phyloP scores from a whole-genome alignment of 2,888 invertebrate species.

The Sarcophaga variegata region DNA sequence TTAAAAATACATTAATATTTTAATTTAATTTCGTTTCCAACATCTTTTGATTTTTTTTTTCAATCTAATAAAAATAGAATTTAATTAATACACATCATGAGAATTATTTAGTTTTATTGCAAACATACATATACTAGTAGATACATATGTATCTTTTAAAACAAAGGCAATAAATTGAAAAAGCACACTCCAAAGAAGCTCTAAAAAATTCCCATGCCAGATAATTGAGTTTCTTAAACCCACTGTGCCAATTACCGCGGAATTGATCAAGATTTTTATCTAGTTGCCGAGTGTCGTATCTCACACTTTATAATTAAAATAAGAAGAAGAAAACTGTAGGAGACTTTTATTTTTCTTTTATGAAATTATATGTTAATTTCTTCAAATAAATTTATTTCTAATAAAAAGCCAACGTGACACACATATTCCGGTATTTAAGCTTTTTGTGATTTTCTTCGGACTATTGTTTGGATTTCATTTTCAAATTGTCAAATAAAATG shows the following conservation, averaged over 20 bases:
- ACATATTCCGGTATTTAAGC: constrained; percentile 7
- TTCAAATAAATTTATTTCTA: constrained; percentile 1
- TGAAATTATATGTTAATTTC: constrained; percentile 53
- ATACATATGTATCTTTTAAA: neutral
- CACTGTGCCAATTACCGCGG: constrained; percentile 38
- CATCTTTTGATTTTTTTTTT: neutral
- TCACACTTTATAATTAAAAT: constrained; percentile 66
- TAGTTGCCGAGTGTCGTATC: constrained; percentile 52
- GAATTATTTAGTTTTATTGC: constrained; percentile 30
- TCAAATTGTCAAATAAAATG: neutral
- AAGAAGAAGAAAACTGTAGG: constrained; percentile 17
- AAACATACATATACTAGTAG: constrained; percentile 36
- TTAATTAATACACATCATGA: constrained; percentile 44
- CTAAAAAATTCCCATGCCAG: neutral
- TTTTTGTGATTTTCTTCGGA: neutral
- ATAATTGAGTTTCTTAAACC: constrained; percentile 20
- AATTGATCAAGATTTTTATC: constrained; percentile 17
- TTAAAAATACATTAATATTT: constrained; percentile 51
- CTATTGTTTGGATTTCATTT: neutral
- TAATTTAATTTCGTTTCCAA: constrained; percentile 14
- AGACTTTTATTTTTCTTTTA: constrained; percentile 7
- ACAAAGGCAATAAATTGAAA: constrained; percentile 9
- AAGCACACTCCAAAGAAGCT: neutral
- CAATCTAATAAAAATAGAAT: constrained; percentile 7
- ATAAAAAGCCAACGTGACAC: constrained; percentile 36